Conservation (phyloP, 2,888 invertebrate genomes). For the Leptinotarsa peninsularis region DNA sequence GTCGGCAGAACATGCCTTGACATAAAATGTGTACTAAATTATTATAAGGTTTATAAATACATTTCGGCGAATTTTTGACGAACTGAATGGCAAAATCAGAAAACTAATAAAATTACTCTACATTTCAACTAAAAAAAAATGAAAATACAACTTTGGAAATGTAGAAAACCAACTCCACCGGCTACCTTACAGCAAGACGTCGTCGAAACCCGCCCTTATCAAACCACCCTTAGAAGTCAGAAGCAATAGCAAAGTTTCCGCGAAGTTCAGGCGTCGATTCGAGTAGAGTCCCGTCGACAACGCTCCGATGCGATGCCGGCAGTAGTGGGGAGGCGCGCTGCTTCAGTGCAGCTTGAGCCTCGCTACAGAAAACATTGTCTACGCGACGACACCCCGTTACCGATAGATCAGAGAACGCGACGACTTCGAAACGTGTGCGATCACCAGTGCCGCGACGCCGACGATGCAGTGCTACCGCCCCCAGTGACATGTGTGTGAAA, state of each 20-base stretch:
- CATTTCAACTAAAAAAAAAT: too few species aligned
- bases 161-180: too few species aligned
- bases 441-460: not conserved
- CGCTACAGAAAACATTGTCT: constrained; percentile 60
- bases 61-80: too few species aligned
- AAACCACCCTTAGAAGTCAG: too few species aligned
- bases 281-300: constrained; percentile 42
- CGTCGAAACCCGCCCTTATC: too few species aligned
- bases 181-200: too few species aligned
- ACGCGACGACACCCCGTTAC: constrained; percentile 40
- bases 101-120: too few species aligned
- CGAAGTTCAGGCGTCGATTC: constrained; percentile 46
- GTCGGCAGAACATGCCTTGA: too few species aligned
- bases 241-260: constrained; percentile 21
- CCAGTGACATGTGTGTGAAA: constrained; percentile 36
- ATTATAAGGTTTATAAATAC: too few species aligned
- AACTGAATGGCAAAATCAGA: too few species aligned
- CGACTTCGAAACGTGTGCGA: not conserved
- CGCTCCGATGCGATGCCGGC: constrained; percentile 29
- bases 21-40: too few species aligned
- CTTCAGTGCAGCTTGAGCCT: constrained; percentile 64
- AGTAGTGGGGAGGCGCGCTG: constrained; percentile 56
- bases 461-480: constrained; percentile 10
- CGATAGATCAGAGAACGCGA: constrained; percentile 4
- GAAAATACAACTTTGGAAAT: too few species aligned